phyloP scores from a whole-genome alignment of 2,888 invertebrate genomes.

The Junonia oenone region DNA sequence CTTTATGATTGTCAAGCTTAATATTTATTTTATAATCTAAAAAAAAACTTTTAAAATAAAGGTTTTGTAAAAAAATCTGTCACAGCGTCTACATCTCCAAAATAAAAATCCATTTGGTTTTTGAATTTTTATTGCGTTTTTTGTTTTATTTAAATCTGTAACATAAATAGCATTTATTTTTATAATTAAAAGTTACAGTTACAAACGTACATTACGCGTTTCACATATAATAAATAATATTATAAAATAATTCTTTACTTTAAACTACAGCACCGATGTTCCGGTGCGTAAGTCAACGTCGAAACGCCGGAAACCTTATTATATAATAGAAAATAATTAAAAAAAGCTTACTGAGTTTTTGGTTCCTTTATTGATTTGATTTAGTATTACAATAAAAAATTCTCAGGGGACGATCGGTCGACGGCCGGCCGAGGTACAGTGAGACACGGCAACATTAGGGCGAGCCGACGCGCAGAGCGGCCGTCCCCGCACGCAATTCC shows the following conservation, averaged over 20 bases:
- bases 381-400: constrained; percentile 59
- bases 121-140: constrained; percentile 77
- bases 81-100: neutral
- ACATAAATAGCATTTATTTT: constrained; percentile 80
- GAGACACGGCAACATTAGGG: constrained; percentile 70
- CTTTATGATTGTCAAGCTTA: no score
- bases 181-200: constrained; percentile 76
- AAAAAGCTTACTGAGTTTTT: constrained; percentile 64
- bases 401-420: constrained; percentile 65
- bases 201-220: constrained; percentile 74
- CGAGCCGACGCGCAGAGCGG: constrained; percentile 63
- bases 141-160: constrained; percentile 60
- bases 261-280: constrained; percentile 64
- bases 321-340: constrained; percentile 61
- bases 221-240: constrained; percentile 76
- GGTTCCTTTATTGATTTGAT: constrained; percentile 71
- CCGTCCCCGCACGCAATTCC: constrained; percentile 54
- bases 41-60: neutral
- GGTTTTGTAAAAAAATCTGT: neutral
- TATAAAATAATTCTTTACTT: constrained; percentile 74
- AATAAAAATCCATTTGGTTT: constrained; percentile 57
- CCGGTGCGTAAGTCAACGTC: constrained; percentile 46
- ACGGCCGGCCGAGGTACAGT: constrained; percentile 53
- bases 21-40: no score
- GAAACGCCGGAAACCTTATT: constrained; percentile 63